A percentile compares a stretch with the other conserved stretches of the same genome.
Evolutionary conservation across 2,888 invertebrate genomes (phyloP).

Genomic region (Nyleta sp.): DNA sequence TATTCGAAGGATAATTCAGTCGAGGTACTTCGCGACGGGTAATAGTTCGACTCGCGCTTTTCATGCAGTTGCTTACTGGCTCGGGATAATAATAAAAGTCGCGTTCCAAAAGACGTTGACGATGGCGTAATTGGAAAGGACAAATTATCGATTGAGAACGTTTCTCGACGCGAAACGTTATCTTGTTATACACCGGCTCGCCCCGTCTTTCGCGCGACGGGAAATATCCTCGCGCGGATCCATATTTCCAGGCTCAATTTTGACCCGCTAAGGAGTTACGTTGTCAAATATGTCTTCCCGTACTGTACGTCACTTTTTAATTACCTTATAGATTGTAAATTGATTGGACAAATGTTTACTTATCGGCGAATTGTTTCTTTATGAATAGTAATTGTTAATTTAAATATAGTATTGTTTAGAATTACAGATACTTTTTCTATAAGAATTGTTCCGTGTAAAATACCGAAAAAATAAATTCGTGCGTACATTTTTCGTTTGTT

Average conservation of each 20-base stretch:
- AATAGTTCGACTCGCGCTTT: slow-evolving; percentile 32
- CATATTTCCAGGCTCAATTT: slow-evolving; percentile 55
- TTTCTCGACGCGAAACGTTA: slow-evolving; percentile 34
- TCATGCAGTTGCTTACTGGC: slow-evolving; percentile 30
- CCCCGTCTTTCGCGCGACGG: slow-evolving; percentile 27
- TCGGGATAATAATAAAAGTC: slow-evolving; percentile 51
- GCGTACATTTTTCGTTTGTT: too few species aligned
- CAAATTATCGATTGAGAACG: slow-evolving; percentile 57
- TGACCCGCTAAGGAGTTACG: slow-evolving; percentile 12
- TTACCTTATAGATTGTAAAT: slow-evolving; percentile 6
- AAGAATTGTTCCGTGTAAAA: too few species aligned
- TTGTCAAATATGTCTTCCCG: slow-evolving; percentile 26
- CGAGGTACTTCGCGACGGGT: slow-evolving; percentile 2
- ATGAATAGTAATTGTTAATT: not conserved
- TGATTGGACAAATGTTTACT: not conserved
- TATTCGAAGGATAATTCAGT: slow-evolving; percentile 33
- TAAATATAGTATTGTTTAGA: too few species aligned
- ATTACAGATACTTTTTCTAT: too few species aligned
- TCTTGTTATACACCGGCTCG: slow-evolving; percentile 43
- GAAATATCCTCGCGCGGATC: slow-evolving; percentile 48
- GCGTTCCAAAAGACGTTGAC: slow-evolving; percentile 16
- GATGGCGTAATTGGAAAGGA: slow-evolving; percentile 45
- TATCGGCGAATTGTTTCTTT: too few species aligned
- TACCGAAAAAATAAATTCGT: too few species aligned
- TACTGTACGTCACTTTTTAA: slow-evolving; percentile 3